Evolutionary conservation across 2,888 invertebrate species (phyloP).

Genomic region (Lasiommata megera): DNA sequence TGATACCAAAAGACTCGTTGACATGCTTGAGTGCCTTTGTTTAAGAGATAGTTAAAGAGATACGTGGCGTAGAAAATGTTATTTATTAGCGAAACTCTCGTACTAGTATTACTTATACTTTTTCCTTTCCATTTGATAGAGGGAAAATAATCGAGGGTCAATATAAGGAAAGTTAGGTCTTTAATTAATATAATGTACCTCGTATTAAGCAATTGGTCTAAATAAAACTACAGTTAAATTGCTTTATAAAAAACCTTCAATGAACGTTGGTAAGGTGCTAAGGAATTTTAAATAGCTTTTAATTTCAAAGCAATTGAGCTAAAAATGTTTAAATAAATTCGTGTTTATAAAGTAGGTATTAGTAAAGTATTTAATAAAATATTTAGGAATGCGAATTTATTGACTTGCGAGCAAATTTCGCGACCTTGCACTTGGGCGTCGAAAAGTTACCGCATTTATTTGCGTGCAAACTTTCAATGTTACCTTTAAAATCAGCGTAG

Average conservation of each 20-base stretch:
- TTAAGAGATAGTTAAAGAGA: not conserved
- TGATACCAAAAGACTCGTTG: not conserved
- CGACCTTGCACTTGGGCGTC: conserved; percentile 8
- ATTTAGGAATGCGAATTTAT: not conserved
- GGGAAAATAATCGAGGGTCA: not conserved
- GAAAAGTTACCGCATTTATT: not conserved
- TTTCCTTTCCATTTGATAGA: not conserved
- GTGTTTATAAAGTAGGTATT: no score
- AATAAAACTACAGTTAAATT: no score
- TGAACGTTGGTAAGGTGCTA: no score
- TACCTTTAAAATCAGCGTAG: not conserved
- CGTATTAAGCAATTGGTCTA: no score
- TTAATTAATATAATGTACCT: not conserved
- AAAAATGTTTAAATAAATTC: no score
- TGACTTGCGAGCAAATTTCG: not conserved
- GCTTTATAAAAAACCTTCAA: no score
- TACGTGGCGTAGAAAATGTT: not conserved
- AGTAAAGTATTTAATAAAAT: no score
- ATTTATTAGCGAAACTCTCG: not conserved
- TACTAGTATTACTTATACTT: not conserved
- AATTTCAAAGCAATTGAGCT: no score
- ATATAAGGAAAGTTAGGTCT: not conserved
- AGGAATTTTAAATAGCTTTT: no score
- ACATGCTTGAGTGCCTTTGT: conserved; percentile 10
- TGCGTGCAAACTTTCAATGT: conserved; percentile 5